Evolutionary conservation across 1,140 invertebrate genomes (phyloP).

Genomic region (Pseudachorutes palmiensis): DNA sequence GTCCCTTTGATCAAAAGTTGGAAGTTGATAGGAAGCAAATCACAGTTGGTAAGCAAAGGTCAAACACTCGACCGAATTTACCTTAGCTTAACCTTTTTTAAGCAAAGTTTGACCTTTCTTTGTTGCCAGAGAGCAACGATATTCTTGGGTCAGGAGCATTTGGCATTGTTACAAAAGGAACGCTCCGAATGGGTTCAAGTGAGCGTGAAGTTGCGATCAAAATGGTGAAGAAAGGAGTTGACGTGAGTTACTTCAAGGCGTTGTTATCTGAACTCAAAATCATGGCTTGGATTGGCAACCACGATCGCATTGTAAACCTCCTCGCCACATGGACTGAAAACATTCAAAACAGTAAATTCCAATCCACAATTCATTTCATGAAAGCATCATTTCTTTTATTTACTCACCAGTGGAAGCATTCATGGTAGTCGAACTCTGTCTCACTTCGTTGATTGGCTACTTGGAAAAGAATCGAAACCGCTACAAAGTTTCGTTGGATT

Average conservation of each 20-base stretch:
- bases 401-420: no score
- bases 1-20: background rate
- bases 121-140: background rate
- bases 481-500: no score
- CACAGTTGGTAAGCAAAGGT: background rate
- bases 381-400: no score
- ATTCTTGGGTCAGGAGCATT: background rate
- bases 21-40: background rate
- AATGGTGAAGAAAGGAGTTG: background rate
- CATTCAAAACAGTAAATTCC: background rate
- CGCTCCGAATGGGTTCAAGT: background rate
- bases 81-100: background rate
- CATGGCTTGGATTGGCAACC: background rate
- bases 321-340: background rate
- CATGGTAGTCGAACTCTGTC: no score
- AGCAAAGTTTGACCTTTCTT: background rate
- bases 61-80: background rate
- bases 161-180: background rate
- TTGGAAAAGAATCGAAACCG: no score
- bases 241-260: background rate
- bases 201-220: background rate
- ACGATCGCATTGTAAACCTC: background rate
- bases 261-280: slow-evolving; percentile 11
- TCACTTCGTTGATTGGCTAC: no score
- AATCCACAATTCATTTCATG: no score